Evolutionary conservation across 2,888 invertebrate genomes (phyloP), one percentile per base, ranked within the genome.

Genomic region (Pachymerium ferrugineum): DNA sequence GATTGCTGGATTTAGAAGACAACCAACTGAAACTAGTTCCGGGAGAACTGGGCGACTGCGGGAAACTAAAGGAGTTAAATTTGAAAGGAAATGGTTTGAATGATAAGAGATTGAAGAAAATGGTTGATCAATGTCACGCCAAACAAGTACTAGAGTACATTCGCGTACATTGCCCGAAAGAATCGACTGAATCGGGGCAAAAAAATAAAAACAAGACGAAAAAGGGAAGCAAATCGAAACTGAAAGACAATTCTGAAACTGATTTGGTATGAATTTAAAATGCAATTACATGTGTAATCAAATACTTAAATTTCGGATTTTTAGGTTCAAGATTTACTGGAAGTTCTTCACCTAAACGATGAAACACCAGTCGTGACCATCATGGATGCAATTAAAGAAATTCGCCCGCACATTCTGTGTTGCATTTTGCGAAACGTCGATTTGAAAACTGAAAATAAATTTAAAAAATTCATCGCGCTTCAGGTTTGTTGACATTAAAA

Each of bases 121-220:
- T 93, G 0, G 88, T 89, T 77, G 81, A 82, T 38, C 90, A 92
- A 79, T 89, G 90, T 78, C 79, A 79, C 69, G 86, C 89, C 0
- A 92, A 92, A 79, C 89, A 91, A 81, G 85, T 93, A 3, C 77
- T 92, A 29, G 92, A 92, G 79, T 92, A 92, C 80, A 85, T 93
- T 1, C 84, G 88, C n/a, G 88, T 87, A 74, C 87, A 90, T 78
- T 89, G 88, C 78, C 76, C 79, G 1, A 28, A 73, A 6, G 47
- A 73, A 47, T 38, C 73, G 4, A 76, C 72, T 5, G 76, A 73
- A n/a, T 77, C 76, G 72, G 54, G 74, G 3, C 79, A 79, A 35
- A 79, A 79, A 25, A 79, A 81, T 75, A 81, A 80, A 22, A 82
- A 80, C 42, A 77, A 75, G 71, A 72, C 25, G 73, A 77, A 73